A percentile compares a stretch with the other conserved stretches of the same genome.
phyloP scores from a whole-genome alignment of 2,113 vertebrate species.

The Mobula hypostoma region DNA sequence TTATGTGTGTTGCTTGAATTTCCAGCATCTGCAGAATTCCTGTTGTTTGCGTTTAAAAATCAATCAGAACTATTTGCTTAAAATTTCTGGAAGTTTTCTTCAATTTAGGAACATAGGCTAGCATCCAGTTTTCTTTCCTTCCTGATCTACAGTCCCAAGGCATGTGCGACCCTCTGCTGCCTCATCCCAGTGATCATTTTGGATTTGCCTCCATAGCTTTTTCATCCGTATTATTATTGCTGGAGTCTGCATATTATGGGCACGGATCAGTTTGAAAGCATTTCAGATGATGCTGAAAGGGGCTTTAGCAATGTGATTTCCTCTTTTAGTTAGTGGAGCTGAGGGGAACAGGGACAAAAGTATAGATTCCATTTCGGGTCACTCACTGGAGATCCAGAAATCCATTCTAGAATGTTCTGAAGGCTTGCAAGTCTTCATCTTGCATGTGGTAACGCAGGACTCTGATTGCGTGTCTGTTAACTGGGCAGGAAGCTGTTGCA shows the following conservation, averaged over 20 bases:
- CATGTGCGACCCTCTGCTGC: background rate
- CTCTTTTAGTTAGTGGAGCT: background rate
- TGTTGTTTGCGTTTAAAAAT: background rate
- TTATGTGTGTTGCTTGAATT: too few relatives aligned
- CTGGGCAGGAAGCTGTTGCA: background rate
- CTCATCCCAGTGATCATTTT: background rate
- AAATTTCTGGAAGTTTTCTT: background rate
- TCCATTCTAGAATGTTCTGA: background rate
- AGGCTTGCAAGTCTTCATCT: background rate
- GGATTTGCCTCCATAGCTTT: background rate
- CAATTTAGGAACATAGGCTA: background rate
- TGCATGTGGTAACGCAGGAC: background rate
- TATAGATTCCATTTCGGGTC: background rate
- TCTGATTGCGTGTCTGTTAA: background rate
- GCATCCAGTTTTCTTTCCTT: background rate
- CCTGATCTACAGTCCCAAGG: background rate
- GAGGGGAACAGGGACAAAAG: background rate
- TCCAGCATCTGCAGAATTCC: too few relatives aligned
- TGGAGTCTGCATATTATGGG: background rate
- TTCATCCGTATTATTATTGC: background rate
- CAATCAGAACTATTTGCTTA: too few relatives aligned
- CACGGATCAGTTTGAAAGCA: background rate
- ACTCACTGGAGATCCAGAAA: background rate
- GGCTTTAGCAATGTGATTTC: background rate
- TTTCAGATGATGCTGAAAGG: background rate